Conservation (phyloP, 2,113 vertebrate genomes). For the Sceloporus tristichus region DNA sequence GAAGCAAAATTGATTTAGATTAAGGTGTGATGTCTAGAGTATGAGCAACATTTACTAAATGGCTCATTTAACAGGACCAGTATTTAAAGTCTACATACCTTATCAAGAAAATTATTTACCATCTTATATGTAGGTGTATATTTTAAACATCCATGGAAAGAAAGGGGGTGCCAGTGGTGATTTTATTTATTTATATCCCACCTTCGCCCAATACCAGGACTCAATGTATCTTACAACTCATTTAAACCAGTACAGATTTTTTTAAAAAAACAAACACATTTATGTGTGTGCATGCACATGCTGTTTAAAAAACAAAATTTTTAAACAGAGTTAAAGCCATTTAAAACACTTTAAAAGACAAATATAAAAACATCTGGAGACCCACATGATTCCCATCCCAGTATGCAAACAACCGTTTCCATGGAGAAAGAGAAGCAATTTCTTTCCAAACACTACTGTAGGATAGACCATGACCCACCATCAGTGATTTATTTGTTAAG, state of each 20-base stretch:
- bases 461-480: neutral
- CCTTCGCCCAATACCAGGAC: neutral
- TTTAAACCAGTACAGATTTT: too few relatives aligned
- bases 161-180: neutral
- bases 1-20: neutral
- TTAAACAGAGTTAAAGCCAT: neutral
- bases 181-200: neutral
- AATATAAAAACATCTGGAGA: too few relatives aligned
- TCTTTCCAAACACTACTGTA: neutral
- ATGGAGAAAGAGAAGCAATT: neutral
- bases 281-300: too few relatives aligned
- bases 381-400: too few relatives aligned
- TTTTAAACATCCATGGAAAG: neutral
- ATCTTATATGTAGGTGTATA: neutral
- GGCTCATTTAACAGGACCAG: neutral
- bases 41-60: neutral
- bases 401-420: neutral
- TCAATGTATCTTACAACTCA: neutral
- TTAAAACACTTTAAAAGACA: too few relatives aligned
- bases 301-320: too few relatives aligned
- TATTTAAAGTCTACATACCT: neutral
- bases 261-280: too few relatives aligned
- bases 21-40: neutral
- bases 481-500: neutral
- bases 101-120: neutral